Percentiles rank a stretch among this genome's conserved stretches.
These are phyloP conservation scores for Carlito syrichta DNA, from an alignment of 2,113 vertebrate species.

Conservation along the genomic window DNA sequence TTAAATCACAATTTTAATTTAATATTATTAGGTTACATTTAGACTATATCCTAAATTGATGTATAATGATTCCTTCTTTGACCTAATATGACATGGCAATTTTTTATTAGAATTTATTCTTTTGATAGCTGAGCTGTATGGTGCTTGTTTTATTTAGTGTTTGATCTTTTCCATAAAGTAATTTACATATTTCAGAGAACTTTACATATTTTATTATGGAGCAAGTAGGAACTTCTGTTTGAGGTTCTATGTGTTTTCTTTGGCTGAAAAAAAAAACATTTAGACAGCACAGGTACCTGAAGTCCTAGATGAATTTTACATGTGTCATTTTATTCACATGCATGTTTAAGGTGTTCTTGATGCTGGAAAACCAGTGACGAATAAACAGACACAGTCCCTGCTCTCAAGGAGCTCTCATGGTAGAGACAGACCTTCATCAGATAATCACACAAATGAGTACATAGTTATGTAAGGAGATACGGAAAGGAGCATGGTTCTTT, in stretches of 20 bases:
- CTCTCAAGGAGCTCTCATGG: not conserved
- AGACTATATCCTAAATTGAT: not conserved
- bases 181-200: not conserved
- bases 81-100: not conserved
- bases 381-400: not conserved
- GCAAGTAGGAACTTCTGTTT: constrained; percentile 4
- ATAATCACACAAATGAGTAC: not conserved
- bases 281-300: not conserved
- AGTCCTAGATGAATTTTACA: not conserved
- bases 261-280: not conserved
- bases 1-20: not conserved
- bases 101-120: constrained; percentile 7
- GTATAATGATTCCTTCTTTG: not conserved
- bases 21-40: not conserved
- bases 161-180: not conserved
- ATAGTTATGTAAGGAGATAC: not conserved
- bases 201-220: not conserved
- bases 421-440: not conserved
- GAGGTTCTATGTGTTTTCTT: not conserved
- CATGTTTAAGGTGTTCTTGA: not conserved
- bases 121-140: constrained; percentile 21
- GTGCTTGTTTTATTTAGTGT: constrained; percentile 2
- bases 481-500: not conserved
- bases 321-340: not conserved
- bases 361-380: not conserved